A percentile compares a stretch with the other conserved stretches of the same genome.
phyloP scores from a whole-genome alignment of 2,888 invertebrate genomes.

The Drosophila pseudotalamancana region DNA sequence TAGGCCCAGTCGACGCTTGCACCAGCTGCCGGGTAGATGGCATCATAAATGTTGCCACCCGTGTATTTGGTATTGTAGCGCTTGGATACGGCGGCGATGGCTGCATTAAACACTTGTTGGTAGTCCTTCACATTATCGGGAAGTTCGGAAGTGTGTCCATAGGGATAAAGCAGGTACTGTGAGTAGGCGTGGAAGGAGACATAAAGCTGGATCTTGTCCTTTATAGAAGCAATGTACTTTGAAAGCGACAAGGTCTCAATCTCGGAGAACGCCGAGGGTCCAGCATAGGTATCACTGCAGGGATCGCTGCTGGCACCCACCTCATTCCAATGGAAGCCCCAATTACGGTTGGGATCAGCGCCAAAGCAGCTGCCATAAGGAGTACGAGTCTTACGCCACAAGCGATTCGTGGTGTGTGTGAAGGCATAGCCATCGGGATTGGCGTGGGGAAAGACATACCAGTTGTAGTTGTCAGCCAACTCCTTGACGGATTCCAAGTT shows the following conservation, averaged over 20 bases:
- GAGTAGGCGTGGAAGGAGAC: constrained; percentile 91
- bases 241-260: constrained; percentile 85
- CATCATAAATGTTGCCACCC: constrained; percentile 87
- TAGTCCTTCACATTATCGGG: constrained; percentile 86
- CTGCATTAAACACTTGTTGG: constrained; percentile 81
- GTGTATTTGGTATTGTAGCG: constrained; percentile 87
- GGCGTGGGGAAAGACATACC: constrained; percentile 90
- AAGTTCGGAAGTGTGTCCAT: constrained; percentile 87
- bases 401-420: constrained; percentile 85
- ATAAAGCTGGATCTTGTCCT: constrained; percentile 87
- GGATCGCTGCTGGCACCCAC: constrained; percentile 86
- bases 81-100: constrained; percentile 83
- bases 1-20: constrained; percentile 91
- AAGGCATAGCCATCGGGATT: constrained; percentile 92
- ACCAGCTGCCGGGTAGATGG: constrained; percentile 87
- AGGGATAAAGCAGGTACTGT: constrained; percentile 89
- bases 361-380: constrained; percentile 86
- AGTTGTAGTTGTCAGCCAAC: constrained; percentile 87
- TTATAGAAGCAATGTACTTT: constrained; percentile 85
- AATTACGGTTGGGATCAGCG: constrained; percentile 92
- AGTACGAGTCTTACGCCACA: constrained; percentile 88
- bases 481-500: constrained; percentile 83
- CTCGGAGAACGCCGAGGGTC: constrained; percentile 89
- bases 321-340: constrained; percentile 88
- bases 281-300: constrained; percentile 88